These are phyloP conservation scores for Malurus alboscapulatus DNA, from an alignment of 2,113 vertebrate genomes.

Conservation along the genomic window DNA sequence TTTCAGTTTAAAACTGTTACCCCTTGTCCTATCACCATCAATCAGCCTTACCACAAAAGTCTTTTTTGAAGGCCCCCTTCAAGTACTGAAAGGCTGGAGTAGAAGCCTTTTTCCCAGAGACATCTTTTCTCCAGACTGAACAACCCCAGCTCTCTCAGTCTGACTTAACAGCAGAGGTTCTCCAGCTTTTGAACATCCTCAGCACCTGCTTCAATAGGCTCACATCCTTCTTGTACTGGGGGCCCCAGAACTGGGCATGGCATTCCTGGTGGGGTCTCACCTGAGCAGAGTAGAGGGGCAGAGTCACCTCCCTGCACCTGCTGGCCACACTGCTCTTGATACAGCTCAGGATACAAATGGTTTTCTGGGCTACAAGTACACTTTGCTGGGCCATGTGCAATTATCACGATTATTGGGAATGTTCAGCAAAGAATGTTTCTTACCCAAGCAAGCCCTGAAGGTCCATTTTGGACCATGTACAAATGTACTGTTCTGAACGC, in stretches of 20 bases:
- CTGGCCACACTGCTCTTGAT: neutral
- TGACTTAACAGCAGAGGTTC: neutral
- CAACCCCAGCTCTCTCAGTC: neutral
- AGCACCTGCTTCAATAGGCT: neutral
- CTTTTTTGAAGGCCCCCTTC: neutral
- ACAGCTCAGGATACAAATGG: accelerated
- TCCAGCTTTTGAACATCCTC: neutral
- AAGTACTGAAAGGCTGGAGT: neutral
- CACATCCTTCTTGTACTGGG: neutral
- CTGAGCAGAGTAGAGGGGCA: neutral
- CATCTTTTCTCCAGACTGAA: neutral
- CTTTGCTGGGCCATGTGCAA: accelerated
- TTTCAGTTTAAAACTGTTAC: neutral
- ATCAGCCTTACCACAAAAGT: neutral
- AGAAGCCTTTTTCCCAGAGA: neutral
- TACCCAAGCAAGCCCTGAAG: neutral
- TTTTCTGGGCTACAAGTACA: neutral
- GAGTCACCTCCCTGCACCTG: neutral
- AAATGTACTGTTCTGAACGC: neutral
- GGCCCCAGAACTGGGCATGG: neutral
- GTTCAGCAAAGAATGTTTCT: neutral
- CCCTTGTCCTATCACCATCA: neutral
- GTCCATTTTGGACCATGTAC: neutral
- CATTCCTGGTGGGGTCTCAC: neutral
- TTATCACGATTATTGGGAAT: neutral